Conservation (phyloP, 1,140 invertebrate genomes). For the Drosophila athabasca region DNA sequence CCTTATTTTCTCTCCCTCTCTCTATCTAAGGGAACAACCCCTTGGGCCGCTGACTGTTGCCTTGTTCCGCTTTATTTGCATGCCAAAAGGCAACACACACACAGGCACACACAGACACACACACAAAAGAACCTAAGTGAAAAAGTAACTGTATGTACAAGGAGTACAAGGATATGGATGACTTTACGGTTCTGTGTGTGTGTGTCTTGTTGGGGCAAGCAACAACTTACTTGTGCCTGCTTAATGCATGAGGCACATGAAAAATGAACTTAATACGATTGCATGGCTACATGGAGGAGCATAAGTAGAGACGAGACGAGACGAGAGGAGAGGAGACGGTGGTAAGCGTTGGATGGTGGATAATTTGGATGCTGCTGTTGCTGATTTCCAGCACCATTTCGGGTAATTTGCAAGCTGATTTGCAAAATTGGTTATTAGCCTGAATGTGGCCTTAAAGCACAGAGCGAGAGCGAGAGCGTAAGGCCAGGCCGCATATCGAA, state of each 20-base stretch:
- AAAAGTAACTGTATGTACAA: slow-evolving; percentile 62
- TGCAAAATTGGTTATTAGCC: slow-evolving; percentile 66
- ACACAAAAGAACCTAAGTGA: slow-evolving; percentile 59
- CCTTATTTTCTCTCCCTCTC: too few relatives aligned
- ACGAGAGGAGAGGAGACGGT: too few relatives aligned
- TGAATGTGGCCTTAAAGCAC: slow-evolving; percentile 8
- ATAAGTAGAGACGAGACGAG: too few relatives aligned
- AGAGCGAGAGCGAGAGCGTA: too few relatives aligned
- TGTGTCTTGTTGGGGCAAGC: slow-evolving; percentile 5
- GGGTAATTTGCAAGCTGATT: slow-evolving; percentile 79
- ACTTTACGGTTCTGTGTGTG: slow-evolving; percentile 4
- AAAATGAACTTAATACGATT: slow-evolving; percentile 81
- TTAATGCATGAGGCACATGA: slow-evolving; percentile 74
- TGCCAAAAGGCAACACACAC: slow-evolving; percentile 70
- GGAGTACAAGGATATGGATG: slow-evolving; percentile 28
- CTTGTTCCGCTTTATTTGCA: slow-evolving; percentile 69
- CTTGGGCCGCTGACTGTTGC: slow-evolving; percentile 11
- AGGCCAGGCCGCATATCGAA: not conserved
- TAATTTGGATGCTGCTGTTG: slow-evolving; percentile 9
- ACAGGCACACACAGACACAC: too few relatives aligned
- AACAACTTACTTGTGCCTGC: slow-evolving; percentile 56
- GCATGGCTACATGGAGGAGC: slow-evolving; percentile 54
- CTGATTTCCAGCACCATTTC: slow-evolving; percentile 36
- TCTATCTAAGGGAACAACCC: not conserved
- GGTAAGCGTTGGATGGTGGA: not conserved